Evolutionary conservation across 2,797 vertebrate genomes (phyloP).

Genomic region (Sebastes nivosus): DNA sequence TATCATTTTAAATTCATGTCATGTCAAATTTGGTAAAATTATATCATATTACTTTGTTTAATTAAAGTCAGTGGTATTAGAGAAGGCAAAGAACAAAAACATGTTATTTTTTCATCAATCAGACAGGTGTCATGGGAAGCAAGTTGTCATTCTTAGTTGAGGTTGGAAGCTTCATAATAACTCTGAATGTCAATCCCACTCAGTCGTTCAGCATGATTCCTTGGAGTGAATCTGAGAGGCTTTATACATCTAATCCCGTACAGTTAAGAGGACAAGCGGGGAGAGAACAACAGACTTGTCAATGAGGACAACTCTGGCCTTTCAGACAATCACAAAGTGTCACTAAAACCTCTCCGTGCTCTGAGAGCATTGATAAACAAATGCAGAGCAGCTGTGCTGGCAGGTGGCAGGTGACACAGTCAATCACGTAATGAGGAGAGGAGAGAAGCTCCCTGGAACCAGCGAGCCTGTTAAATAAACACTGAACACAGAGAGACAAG

Average conservation of each 20-base stretch:
- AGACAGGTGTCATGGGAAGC: neutral
- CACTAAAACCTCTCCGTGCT: slow-evolving; percentile 10
- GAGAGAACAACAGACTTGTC: slow-evolving; percentile 1
- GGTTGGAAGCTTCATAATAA: neutral
- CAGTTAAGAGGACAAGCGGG: neutral
- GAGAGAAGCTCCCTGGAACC: slow-evolving; percentile 8
- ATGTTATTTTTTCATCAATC: neutral
- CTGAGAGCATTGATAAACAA: slow-evolving; percentile 24
- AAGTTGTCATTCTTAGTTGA: neutral
- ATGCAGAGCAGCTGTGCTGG: slow-evolving; percentile 37
- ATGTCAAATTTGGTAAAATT: neutral
- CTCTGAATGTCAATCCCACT: neutral
- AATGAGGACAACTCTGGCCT: neutral
- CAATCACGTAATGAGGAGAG: slow-evolving; percentile 38
- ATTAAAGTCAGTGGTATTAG: neutral
- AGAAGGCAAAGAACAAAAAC: neutral
- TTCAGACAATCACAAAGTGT: slow-evolving; percentile 1
- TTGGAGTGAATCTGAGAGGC: neutral
- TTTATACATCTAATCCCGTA: neutral
- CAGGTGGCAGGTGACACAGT: slow-evolving; percentile 53
- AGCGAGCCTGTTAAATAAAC: slow-evolving; percentile 39
- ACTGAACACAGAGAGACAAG: slow-evolving; percentile 16
- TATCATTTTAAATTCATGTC: neutral
- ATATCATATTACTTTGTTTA: neutral
- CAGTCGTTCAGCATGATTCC: neutral